phyloP scores from a whole-genome alignment of 2,888 invertebrate genomes.

The Invenusta paracnida region DNA sequence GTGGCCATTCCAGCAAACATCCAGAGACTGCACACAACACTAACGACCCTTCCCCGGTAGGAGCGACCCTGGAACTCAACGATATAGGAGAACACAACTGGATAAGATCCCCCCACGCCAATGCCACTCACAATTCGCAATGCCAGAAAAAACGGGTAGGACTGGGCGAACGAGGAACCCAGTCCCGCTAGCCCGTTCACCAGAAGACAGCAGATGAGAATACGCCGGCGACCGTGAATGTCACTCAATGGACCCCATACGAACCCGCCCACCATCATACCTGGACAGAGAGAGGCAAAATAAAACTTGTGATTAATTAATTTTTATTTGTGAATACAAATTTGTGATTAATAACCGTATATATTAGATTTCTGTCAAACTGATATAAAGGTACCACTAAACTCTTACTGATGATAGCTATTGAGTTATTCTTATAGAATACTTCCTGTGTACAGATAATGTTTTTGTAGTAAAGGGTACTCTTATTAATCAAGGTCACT shows the following conservation, averaged over 20 bases:
- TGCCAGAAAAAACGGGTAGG: constrained; percentile 79
- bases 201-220: constrained; percentile 80
- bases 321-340: too few species aligned
- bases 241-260: constrained; percentile 87
- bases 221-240: constrained; percentile 77
- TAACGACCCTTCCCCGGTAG: constrained; percentile 82
- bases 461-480: too few species aligned
- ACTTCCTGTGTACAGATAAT: too few species aligned
- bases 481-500: too few species aligned
- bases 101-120: constrained; percentile 81
- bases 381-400: too few species aligned
- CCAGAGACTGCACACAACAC: constrained; percentile 90
- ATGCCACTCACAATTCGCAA: constrained; percentile 85
- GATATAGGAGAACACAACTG: constrained; percentile 89
- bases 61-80: constrained; percentile 87
- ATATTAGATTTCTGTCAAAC: too few species aligned
- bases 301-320: too few species aligned
- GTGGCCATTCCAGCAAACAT: constrained; percentile 85
- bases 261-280: constrained; percentile 90
- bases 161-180: constrained; percentile 81
- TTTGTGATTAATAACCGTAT: too few species aligned
- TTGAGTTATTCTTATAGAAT: too few species aligned
- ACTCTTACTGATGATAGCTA: too few species aligned
- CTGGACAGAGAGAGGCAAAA: too few species aligned
- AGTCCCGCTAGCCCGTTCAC: constrained; percentile 84